Base-by-base conservation (phyloP, 2,888 invertebrate genomes). In the Abrostola tripartita region DNA sequence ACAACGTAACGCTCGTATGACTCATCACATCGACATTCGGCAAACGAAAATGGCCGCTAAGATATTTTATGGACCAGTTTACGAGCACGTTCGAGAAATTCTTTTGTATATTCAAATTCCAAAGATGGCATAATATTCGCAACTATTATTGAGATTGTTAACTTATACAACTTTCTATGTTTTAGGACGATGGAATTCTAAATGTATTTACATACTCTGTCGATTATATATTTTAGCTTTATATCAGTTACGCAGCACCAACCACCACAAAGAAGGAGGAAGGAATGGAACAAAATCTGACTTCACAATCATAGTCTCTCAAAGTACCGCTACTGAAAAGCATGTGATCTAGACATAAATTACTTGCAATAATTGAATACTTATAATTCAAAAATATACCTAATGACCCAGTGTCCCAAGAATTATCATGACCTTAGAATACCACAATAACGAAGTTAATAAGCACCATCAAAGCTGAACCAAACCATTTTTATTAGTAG, bases 21-120 rank as follows among this genome's bases (percentile, higher is more conserved):
- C 78, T 86, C 86, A 87, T 71, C 68, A 62, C 67, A 65, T 81
- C 74, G 76, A 78, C 69, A 82, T 85, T 82, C 78, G 71, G 72
- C 73, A 76, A 71, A 74, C 69, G 79, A 79, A 79, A 79, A 80
- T 81, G 79, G 76, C 81, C 71, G 71, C 71, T 66, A 66, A 76
- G 56, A 69, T 71, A 76, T 78, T 71, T 76, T 70, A 72, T 55
- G 65, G 67, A 74, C 76, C 70, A 78, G 69, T 79, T 81, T 78
- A 70, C 57, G 65, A 78, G 51, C 71, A 74, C 70, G 68, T 61
- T 65, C 54, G 51, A 66, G 63, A 74, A 61, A 77, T 73, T 72
- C 68, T 70, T 74, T 75, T 68, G 61, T 81, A 49, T 50, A 59
- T 58, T 49, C 50, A 44, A 55, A 61, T 41, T 37, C 68, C 64